Percentiles rank a stretch among this genome's conserved stretches.
Conservation (phyloP, 2,888 invertebrate species). For the Eristalinus sepulchralis region DNA sequence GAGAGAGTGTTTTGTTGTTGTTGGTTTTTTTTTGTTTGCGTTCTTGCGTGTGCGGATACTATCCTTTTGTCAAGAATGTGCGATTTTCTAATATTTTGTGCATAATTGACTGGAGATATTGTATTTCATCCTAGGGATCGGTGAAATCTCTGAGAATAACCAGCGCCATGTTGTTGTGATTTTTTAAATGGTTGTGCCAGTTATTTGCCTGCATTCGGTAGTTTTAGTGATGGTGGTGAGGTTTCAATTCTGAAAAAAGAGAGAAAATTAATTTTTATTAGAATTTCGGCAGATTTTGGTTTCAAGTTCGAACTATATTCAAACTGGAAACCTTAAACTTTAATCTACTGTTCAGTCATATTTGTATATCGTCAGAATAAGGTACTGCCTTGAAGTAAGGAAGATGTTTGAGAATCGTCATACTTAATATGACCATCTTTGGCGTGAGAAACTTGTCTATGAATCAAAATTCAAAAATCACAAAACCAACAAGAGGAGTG, state of each 20-base stretch:
- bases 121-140: constrained; percentile 53
- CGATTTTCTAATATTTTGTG: constrained; percentile 27
- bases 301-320: too few relatives aligned
- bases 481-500: too few relatives aligned
- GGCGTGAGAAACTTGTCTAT: too few relatives aligned
- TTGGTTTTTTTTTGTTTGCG: neutral
- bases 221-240: neutral
- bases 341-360: too few relatives aligned
- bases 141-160: constrained; percentile 42
- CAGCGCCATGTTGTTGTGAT: constrained; percentile 43
- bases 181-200: constrained; percentile 16
- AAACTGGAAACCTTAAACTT: too few relatives aligned
- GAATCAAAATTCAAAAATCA: too few relatives aligned
- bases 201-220: constrained; percentile 31
- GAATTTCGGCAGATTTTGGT: neutral
- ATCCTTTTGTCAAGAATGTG: constrained; percentile 23
- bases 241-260: constrained; percentile 36
- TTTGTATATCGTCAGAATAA: too few relatives aligned
- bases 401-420: too few relatives aligned
- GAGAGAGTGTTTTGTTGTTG: neutral
- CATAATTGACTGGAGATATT: constrained; percentile 62
- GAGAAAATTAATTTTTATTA: neutral
- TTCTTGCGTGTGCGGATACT: neutral
- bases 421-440: too few relatives aligned
- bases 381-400: too few relatives aligned